Base-by-base conservation (phyloP, 2,888 invertebrate genomes). In the Ypsolopha sequella region DNA sequence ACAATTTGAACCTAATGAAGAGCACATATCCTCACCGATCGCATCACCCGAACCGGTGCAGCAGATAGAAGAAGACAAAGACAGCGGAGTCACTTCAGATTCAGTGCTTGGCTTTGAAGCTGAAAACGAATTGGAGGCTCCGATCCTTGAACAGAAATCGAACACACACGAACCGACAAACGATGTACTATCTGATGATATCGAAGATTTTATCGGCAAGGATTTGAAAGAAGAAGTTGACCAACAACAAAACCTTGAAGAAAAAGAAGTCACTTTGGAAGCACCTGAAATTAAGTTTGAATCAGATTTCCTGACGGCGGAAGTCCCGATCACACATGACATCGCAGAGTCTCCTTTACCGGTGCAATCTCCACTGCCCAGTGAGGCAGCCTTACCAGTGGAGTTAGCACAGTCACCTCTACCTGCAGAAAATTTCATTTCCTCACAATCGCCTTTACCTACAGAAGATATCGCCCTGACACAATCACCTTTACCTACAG, bases 141-240 rank as follows among this genome's bases (percentile, higher is more conserved):
- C 41, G 39, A 10, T 41, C 8, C 33, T 33, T n/a, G 46, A 33
- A 11, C 46, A 46, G 24, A 46, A 46, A 7, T 11, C 60, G 34
- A 54, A 57, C 50, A 62, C 68, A 6, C 66, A 68, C 8, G 67
- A 68, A 47, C 62, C 59, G 41, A 51, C 52, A 51, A 56, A 44
- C 56, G 56, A 36, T 34, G 48, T 41, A 24, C 24, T 24, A 24
- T 24, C 24, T 24, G 24, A 24, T 24, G 24, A 24, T 1, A 41
- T 38, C 36, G 49, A 51, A 0, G 52, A 53, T 14, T 36, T 44
- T 43, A 46, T 52, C 49, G 43, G 43, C 4, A 53, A 47, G 34
- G 50, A 52, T 44, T 49, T 41, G n/a, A 14, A 14, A 4, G 56
- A 56, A 14, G 62, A 63, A 52, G 64, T 62, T 57, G 55, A 64